phyloP scores from a whole-genome alignment of 23 tunicate genomes.

The Clavelina lepadiformis region DNA sequence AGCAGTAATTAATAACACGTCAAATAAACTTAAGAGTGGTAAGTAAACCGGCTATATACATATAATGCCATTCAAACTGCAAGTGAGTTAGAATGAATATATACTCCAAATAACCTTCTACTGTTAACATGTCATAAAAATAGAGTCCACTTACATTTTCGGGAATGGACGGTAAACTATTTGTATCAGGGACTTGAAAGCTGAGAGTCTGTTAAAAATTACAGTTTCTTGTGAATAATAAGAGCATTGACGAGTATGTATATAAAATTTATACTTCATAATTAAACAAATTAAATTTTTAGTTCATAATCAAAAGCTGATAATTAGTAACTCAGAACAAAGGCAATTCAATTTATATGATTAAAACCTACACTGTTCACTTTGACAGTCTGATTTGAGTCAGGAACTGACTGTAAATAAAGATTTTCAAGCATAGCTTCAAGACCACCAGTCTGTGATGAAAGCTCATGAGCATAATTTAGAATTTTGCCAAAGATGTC shows the following conservation, averaged over 20 bases:
- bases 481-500: conserved; percentile 77
- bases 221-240: too few relatives aligned
- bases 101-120: too few relatives aligned
- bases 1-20: too few relatives aligned
- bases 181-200: conserved; percentile 45
- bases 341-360: too few relatives aligned
- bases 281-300: background rate
- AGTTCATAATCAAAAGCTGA: background rate
- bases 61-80: too few relatives aligned
- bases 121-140: too few relatives aligned
- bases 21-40: too few relatives aligned
- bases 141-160: conserved; percentile 59
- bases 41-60: too few relatives aligned
- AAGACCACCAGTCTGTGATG: conserved; percentile 5
- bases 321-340: background rate
- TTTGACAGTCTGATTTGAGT: conserved; percentile 9
- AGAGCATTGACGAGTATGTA: background rate
- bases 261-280: background rate
- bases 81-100: too few relatives aligned
- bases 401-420: conserved; percentile 24
- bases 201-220: conserved; percentile 40
- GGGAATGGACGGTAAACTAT: conserved; percentile 67
- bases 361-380: too few relatives aligned
- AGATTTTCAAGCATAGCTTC: conserved; percentile 24
- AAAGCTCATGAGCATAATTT: conserved; percentile 50